Base-by-base conservation (phyloP, 2,888 invertebrate genomes). In the Augochlorella aurata region DNA sequence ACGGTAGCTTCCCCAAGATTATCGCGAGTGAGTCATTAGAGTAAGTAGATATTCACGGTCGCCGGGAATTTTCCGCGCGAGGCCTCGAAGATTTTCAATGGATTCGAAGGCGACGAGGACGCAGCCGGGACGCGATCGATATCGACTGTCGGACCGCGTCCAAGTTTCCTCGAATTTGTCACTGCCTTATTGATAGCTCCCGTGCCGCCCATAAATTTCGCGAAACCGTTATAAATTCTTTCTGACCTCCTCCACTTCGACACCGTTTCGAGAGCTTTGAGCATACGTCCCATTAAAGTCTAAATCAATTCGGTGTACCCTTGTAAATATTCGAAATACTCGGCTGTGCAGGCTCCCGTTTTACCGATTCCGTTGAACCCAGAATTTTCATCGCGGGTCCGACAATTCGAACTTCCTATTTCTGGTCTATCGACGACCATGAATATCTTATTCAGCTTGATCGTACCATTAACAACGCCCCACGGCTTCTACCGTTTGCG, bases 171-270 rank as follows among this genome's bases (percentile, higher is more conserved):
- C 49, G 49, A 61, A 44, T 76, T 76, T 49, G 29, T 44, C 44
- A 9, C 72, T 52, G 45, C 52, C 18, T 72, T 72, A 52, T 45
- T 16, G 50, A 63, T 72, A 50, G 72, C 24, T 2, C 45, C 14
- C 50, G 1, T 63, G 18, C 14, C 3, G 18, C n/a, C 49, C 29
- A 29, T 72, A 63, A 72, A 65, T 71, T 63, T 9, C 63, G 49
- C 16, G 72, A 10, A 76, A 50, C 24, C 72, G 63, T 72, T 50
- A n/a, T 45, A 72, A 72, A 76, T 76, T 50, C 21, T 21, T 21
- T 50, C 38, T 18, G 61, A 49, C 44, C 21, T 58, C 38, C 24
- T 38, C 18, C 58, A 18, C 71, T 50, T 63, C 49, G 49, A 71
- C 24, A 4, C 18, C 50, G 44, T 76, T 38, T 71, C 38, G 50